Conservation (phyloP, 2,113 vertebrate genomes). For the Cranoglanis bouderius region DNA sequence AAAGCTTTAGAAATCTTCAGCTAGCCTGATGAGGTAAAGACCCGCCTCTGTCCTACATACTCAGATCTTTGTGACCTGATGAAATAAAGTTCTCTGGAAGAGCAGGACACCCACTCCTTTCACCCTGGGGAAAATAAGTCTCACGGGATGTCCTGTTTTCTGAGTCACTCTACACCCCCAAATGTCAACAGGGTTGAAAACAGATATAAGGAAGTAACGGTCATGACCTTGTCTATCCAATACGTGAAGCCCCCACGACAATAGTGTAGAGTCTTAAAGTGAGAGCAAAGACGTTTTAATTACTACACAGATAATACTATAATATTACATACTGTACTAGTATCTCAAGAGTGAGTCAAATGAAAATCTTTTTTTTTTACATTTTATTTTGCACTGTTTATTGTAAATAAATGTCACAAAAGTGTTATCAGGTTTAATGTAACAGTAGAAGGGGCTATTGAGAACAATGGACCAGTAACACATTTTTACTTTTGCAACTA, state of each 20-base stretch:
- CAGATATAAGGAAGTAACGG: constrained; percentile 41
- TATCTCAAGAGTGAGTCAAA: not conserved
- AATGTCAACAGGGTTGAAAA: constrained; percentile 36
- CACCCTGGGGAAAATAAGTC: not conserved
- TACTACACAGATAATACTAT: not conserved
- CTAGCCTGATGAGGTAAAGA: not conserved
- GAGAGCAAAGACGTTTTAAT: not conserved
- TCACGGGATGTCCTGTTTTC: constrained; percentile 16
- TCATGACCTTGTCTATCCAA: constrained; percentile 33
- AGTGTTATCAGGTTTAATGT: not conserved
- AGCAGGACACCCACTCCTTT: not conserved
- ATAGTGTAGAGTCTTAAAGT: not conserved
- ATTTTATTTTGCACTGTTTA: not conserved
- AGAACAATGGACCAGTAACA: not conserved
- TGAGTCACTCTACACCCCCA: constrained; percentile 42
- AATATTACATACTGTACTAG: not conserved
- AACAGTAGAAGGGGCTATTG: not conserved
- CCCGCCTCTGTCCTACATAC: not conserved
- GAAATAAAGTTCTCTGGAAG: not conserved
- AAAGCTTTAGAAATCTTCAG: not conserved
- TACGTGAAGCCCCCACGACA: constrained; percentile 25
- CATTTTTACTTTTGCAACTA: not conserved
- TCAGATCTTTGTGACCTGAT: constrained; percentile 2
- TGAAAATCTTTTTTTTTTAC: not conserved
- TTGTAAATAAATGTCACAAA: not conserved